Base-by-base conservation (phyloP, 2,888 invertebrate genomes). In the Diarsia brunnea region DNA sequence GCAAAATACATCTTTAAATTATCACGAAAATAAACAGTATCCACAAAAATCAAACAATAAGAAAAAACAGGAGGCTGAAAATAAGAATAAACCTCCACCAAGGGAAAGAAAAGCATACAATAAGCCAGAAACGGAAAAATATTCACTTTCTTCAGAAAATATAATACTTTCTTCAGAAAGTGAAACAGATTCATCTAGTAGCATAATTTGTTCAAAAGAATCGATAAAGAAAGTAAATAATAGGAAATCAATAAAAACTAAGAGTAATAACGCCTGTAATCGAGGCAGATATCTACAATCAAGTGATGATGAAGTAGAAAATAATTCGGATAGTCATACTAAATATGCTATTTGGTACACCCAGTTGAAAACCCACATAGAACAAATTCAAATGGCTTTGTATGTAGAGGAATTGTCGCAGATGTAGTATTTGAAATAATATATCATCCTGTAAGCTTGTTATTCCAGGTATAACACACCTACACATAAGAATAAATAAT, bases 381-480 rank as follows among this genome's bases (percentile, higher is more conserved):
- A 91, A 82, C 91, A 92, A 84, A 89, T 96, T 69, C 94, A 94
- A 90, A 85, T 91, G 77, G 82, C 89, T 51, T 55, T 93, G 19
- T 96, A 95, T 78, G 89, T 95, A 66, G 89, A 94, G 75, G 95
- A 95, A 88, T 81, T 96, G 75, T 90, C 90, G 63, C 91, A 89
- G 64, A 70, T 79, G 19, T 77, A 83, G 47, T 51, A 27, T 63
- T 72, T 24, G 14, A 24, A 63, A 49, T 12, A 31, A 31, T 60
- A 55, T 19, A n/a, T 43, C 19, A 19, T 51, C 21, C 2, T 45
- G 31, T 24, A 61, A 61, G 27, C 12, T 70, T 4, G 3, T 51
- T 27, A 43, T 1, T 58, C 12, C 38, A 47, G 73, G 11, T 31
- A 43, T 47, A 63, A 64, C 16, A 21, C 38, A 53, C 27, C 5